A percentile compares a stretch with the other conserved stretches of the same genome.
phyloP scores from a whole-genome alignment of 2,797 vertebrate genomes.

The Gadopsis marmoratus region DNA sequence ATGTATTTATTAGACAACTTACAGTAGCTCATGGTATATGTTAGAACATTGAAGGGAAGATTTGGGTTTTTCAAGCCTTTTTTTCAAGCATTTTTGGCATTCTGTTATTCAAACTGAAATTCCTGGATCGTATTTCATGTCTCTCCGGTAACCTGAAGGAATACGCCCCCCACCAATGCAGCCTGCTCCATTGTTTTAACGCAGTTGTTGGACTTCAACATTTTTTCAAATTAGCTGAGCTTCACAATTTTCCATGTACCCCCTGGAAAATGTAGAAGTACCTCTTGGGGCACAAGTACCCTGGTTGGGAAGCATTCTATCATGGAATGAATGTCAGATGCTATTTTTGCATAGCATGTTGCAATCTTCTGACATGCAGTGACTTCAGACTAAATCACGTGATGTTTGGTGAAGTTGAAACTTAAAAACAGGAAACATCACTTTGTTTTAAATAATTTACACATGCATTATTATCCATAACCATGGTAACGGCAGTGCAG shows the following conservation, averaged over 20 bases:
- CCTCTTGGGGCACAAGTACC: no score
- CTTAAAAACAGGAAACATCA: background rate
- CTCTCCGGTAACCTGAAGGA: background rate
- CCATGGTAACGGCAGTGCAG: background rate
- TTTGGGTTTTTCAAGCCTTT: background rate
- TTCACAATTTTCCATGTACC: no score
- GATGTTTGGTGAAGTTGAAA: conserved; percentile 2
- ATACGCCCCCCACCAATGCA: background rate
- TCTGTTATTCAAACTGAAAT: background rate
- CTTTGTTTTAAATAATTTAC: background rate
- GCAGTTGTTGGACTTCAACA: no score
- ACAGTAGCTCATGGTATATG: background rate
- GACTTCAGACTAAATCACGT: background rate
- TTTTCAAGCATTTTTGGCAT: background rate
- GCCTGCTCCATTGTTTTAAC: background rate
- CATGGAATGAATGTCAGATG: no score
- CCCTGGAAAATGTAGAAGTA: no score
- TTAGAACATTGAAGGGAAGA: background rate
- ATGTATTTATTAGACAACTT: background rate
- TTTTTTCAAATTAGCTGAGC: no score
- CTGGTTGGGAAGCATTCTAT: no score
- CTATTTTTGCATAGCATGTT: background rate
- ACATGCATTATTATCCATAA: background rate
- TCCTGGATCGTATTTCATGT: background rate
- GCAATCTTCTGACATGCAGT: background rate